Conservation (phyloP, 2,888 invertebrate species). For the Lepidocyrtoides sp. region DNA sequence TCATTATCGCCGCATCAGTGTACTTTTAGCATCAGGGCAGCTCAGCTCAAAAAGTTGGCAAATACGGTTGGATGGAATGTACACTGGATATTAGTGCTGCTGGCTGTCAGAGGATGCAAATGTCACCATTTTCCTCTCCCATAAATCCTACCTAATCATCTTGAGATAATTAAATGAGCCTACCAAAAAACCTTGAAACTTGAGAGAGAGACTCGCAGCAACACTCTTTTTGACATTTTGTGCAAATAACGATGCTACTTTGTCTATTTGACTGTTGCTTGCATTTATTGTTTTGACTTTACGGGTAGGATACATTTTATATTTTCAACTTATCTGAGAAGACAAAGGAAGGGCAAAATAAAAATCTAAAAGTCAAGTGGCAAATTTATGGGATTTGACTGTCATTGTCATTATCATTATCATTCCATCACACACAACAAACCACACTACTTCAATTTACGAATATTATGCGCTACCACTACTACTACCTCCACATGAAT, state of each 20-base stretch:
- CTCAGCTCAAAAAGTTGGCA: neutral
- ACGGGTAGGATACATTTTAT: neutral
- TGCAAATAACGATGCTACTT: conserved; percentile 6
- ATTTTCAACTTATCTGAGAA: neutral
- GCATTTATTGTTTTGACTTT: too few relatives aligned
- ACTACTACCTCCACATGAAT: too few relatives aligned
- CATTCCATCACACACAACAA: conserved; percentile 3
- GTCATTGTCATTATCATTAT: conserved; percentile 41
- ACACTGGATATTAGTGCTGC: neutral
- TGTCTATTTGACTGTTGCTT: neutral
- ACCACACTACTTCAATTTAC: too few relatives aligned
- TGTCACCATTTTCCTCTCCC: conserved; percentile 17
- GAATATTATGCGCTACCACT: too few relatives aligned
- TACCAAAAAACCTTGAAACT: conserved; percentile 49
- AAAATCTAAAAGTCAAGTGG: conserved; percentile 26
- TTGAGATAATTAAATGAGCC: conserved; percentile 44
- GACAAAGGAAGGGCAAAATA: conserved; percentile 47
- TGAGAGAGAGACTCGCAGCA: neutral
- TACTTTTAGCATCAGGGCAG: neutral
- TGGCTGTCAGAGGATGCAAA: conserved; percentile 19
- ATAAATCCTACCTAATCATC: conserved; percentile 55
- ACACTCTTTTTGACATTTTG: conserved; percentile 17
- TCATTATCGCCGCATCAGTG: neutral
- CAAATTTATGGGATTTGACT: conserved; percentile 58
- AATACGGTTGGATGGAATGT: neutral